Conservation (phyloP, 2,797 vertebrate species). For the Poliocrania exsul region DNA sequence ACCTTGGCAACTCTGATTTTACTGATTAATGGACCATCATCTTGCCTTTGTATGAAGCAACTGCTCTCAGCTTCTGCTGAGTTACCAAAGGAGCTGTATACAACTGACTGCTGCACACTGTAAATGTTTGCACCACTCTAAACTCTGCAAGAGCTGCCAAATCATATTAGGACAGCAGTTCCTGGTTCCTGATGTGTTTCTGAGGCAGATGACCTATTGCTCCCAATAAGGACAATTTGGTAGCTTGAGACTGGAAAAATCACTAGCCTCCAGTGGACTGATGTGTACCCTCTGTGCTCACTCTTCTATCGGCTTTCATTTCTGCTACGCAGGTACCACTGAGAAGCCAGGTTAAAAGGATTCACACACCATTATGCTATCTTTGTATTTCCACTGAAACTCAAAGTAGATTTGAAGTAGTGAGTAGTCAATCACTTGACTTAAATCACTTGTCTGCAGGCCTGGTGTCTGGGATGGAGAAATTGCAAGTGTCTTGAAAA, state of each 20-base stretch:
- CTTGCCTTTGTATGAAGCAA: background rate
- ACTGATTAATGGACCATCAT: conserved; percentile 8
- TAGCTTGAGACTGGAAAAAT: background rate
- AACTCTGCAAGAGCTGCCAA: background rate
- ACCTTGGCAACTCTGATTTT: background rate
- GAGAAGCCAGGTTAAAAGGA: background rate
- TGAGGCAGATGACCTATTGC: background rate
- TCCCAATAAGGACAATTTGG: background rate
- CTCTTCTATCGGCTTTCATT: background rate
- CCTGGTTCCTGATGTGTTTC: background rate
- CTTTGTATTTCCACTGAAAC: background rate
- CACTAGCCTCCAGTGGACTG: background rate
- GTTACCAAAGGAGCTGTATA: background rate
- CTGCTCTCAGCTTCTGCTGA: background rate
- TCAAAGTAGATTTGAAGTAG: background rate
- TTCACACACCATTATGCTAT: background rate
- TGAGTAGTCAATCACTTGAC: background rate
- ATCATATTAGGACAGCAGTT: background rate
- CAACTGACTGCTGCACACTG: background rate
- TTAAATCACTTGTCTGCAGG: background rate
- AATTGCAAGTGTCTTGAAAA: background rate
- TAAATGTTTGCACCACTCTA: background rate
- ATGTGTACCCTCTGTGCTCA: background rate
- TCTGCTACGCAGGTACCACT: background rate
- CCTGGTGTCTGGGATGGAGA: background rate